Evolutionary conservation across 2,888 invertebrate genomes (phyloP).

Genomic region (Chrysodeixis includens): DNA sequence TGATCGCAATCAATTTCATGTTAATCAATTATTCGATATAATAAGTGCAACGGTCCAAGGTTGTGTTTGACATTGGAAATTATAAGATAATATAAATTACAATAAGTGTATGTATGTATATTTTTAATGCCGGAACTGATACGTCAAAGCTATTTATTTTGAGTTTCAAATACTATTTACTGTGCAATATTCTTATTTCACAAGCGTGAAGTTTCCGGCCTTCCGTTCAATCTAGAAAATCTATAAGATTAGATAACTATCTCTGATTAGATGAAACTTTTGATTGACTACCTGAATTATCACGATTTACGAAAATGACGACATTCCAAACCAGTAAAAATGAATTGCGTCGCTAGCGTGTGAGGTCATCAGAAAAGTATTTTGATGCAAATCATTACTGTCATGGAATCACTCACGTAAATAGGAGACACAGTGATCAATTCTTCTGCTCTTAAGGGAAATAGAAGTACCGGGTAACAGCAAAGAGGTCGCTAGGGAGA

Average conservation of each 20-base stretch:
- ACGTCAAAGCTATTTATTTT: too few relatives aligned
- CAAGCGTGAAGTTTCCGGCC: background rate
- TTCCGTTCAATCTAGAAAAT: background rate
- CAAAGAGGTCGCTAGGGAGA: too few relatives aligned
- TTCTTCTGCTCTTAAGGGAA: too few relatives aligned
- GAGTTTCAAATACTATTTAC: background rate
- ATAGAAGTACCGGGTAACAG: too few relatives aligned
- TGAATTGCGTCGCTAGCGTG: background rate
- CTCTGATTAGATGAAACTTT: background rate
- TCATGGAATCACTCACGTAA: too few relatives aligned
- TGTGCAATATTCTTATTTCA: background rate
- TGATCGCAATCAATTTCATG: conserved; percentile 32
- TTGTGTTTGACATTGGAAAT: conserved; percentile 12
- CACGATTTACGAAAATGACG: background rate
- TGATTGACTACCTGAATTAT: background rate
- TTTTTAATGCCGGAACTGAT: background rate
- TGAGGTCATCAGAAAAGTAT: too few relatives aligned
- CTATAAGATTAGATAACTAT: background rate
- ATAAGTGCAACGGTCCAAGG: conserved; percentile 37
- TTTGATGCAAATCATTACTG: too few relatives aligned
- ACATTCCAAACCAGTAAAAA: background rate
- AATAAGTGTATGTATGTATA: background rate
- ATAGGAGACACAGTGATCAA: too few relatives aligned
- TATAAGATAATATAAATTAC: background rate
- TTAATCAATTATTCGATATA: conserved; percentile 24